Percentiles rank a stretch among this genome's conserved stretches.
Conservation (phyloP, 2,888 invertebrate genomes). For the Microplitis manilae region DNA sequence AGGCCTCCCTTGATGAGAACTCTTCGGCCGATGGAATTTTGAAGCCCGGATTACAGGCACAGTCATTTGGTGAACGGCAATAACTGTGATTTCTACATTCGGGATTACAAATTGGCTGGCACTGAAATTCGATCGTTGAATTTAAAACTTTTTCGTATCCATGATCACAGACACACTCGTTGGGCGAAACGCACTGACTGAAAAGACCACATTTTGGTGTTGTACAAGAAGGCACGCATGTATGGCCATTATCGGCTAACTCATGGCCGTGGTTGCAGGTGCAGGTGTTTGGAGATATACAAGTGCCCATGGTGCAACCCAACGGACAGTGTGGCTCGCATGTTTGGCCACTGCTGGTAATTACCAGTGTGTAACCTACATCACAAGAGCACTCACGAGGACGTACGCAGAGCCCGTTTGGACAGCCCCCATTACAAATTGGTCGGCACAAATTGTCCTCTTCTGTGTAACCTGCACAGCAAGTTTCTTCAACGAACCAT, state of each 20-base stretch:
- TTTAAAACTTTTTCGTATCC: constrained; percentile 32
- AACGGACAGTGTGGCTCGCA: constrained; percentile 66
- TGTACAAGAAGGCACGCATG: constrained; percentile 38
- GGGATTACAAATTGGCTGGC: constrained; percentile 15
- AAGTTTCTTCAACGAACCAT: constrained; percentile 39
- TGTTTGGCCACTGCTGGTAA: constrained; percentile 18
- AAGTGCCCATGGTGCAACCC: constrained; percentile 70
- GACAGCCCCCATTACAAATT: constrained; percentile 40
- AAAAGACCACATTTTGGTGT: constrained; percentile 29
- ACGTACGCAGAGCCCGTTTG: constrained; percentile 34
- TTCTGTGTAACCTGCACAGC: constrained; percentile 44
- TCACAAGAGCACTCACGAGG: constrained; percentile 45
- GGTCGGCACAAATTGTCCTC: constrained; percentile 38
- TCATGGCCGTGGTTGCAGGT: constrained; percentile 66
- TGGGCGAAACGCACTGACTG: constrained; percentile 33
- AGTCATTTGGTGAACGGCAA: not conserved
- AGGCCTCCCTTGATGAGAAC: not conserved
- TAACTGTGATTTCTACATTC: constrained; percentile 12
- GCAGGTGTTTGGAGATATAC: constrained; percentile 66
- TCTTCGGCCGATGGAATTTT: not conserved
- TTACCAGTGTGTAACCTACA: constrained; percentile 31
- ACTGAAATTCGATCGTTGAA: not conserved
- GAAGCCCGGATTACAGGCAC: not conserved
- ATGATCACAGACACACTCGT: constrained; percentile 39
- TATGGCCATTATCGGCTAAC: constrained; percentile 38